These are phyloP conservation scores for Anguilla megastoma DNA, from an alignment of 2,797 vertebrate species.

Conservation along the genomic window DNA sequence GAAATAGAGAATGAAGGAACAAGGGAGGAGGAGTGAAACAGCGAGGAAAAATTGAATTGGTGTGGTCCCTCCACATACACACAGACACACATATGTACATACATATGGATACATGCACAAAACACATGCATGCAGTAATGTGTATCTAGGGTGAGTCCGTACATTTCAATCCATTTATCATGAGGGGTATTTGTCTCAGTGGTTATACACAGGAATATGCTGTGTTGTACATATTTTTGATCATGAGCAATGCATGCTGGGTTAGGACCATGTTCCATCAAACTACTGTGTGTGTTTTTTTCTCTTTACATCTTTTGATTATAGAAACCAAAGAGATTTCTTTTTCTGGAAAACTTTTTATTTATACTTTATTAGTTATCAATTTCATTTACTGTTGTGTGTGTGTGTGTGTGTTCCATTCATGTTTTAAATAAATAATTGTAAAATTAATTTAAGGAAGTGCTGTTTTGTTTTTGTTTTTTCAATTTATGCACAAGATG, in stretches of 20 bases:
- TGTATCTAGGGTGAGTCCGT: not conserved
- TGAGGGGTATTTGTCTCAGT: too few relatives aligned
- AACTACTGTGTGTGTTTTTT: not conserved
- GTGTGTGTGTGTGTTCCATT: too few relatives aligned
- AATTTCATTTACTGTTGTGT: not conserved
- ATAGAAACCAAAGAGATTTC: too few relatives aligned
- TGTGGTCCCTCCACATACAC: not conserved
- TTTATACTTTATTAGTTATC: not conserved
- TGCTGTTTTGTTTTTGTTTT: not conserved
- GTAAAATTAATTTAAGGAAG: not conserved
- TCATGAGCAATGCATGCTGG: not conserved
- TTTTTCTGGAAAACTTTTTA: not conserved
- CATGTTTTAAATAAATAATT: not conserved
- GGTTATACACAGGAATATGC: too few relatives aligned
- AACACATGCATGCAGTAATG: not conserved
- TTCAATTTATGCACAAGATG: not conserved
- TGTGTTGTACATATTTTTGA: not conserved
- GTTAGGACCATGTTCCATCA: not conserved
- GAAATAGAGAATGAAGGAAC: slow-evolving; percentile 29
- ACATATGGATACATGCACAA: not conserved
- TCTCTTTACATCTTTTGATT: too few relatives aligned
- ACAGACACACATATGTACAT: not conserved
- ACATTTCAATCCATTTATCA: too few relatives aligned
- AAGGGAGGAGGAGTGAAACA: slow-evolving; percentile 55
- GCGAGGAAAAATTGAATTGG: slow-evolving; percentile 59